Conservation (phyloP, 2,113 vertebrate species). For the Octodon degus region DNA sequence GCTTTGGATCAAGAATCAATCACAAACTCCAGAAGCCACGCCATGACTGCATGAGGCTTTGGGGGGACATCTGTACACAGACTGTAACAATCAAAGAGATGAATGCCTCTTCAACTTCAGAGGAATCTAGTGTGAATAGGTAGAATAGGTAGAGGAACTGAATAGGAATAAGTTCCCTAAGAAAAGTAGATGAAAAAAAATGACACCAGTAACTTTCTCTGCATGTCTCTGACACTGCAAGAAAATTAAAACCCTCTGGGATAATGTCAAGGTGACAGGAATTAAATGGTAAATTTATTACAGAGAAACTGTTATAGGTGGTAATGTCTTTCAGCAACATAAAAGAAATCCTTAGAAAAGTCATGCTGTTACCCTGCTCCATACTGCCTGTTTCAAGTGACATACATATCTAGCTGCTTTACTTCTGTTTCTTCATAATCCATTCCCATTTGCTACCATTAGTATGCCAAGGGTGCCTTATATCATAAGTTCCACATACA, state of each 20-base stretch:
- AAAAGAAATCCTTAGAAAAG: neutral
- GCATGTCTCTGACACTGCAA: neutral
- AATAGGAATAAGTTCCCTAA: neutral
- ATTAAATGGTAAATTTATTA: neutral
- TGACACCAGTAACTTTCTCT: neutral
- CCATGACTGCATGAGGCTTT: too few relatives aligned
- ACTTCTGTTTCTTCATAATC: neutral
- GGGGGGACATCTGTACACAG: too few relatives aligned
- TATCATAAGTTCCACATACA: neutral
- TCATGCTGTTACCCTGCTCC: neutral
- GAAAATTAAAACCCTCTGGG: neutral
- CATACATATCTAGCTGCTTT: neutral
- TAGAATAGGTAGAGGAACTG: neutral
- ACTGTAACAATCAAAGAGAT: neutral
- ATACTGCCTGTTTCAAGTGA: neutral
- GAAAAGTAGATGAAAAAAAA: neutral
- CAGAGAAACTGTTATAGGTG: neutral
- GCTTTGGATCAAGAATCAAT: too few relatives aligned
- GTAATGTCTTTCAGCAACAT: neutral
- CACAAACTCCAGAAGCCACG: too few relatives aligned
- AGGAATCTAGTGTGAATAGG: neutral
- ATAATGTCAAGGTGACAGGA: constrained; percentile 24
- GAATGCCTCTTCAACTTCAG: neutral
- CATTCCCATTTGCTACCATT: neutral
- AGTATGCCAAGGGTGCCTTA: neutral